phyloP scores from a whole-genome alignment of 2,113 vertebrate genomes.

The Andinoacara biseriatus region DNA sequence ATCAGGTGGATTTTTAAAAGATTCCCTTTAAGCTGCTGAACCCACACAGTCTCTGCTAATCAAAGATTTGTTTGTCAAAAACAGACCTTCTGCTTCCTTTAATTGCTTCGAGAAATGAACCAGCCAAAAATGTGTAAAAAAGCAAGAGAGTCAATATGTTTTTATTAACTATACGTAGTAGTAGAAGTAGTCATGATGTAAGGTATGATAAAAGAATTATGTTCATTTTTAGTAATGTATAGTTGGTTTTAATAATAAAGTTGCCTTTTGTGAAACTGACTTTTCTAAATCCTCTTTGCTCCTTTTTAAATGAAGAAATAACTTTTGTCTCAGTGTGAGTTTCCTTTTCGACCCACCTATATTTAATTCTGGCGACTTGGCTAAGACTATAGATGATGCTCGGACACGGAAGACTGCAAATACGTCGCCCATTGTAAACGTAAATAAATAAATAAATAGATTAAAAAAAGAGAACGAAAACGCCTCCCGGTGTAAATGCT shows the following conservation, averaged over 20 bases:
- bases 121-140: background rate
- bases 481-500: conserved; percentile 95
- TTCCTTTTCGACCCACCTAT: conserved; percentile 76
- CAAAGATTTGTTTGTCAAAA: background rate
- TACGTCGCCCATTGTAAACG: conserved; percentile 55
- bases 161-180: background rate
- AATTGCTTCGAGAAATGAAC: background rate
- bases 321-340: conserved; percentile 75
- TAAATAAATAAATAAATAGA: conserved; percentile 62
- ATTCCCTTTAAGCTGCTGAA: background rate
- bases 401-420: conserved; percentile 45
- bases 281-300: background rate
- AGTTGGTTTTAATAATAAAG: background rate
- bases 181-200: background rate
- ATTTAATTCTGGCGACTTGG: conserved; percentile 79
- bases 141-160: background rate
- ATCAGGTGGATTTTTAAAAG: background rate
- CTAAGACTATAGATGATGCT: conserved; percentile 82
- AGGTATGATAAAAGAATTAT: background rate
- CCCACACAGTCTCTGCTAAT: background rate
- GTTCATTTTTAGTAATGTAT: background rate
- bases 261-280: background rate
- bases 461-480: conserved; percentile 56
- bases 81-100: background rate
- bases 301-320: conserved; percentile 52